Evolutionary conservation across 2,888 invertebrate species (phyloP).

Genomic region (Heliconius erato): DNA sequence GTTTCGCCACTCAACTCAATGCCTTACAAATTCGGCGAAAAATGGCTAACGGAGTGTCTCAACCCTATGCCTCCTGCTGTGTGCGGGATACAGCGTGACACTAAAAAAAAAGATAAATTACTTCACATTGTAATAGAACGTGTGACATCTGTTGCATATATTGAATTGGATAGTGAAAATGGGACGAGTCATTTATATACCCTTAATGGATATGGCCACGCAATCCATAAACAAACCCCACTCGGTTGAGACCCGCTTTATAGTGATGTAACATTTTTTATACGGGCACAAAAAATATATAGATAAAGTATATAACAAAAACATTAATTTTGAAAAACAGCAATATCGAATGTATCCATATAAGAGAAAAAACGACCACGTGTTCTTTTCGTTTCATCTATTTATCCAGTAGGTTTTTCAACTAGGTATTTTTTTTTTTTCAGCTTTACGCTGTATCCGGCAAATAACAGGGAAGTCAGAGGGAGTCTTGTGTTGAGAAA

Average conservation of each 20-base stretch:
- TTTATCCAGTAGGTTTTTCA: background rate
- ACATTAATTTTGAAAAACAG: background rate
- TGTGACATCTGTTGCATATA: constrained; percentile 64
- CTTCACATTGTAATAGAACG: constrained; percentile 6
- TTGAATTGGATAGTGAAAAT: constrained; percentile 58
- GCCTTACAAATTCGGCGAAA: too few relatives aligned
- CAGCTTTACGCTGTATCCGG: too few relatives aligned
- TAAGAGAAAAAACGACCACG: too few relatives aligned
- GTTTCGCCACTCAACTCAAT: too few relatives aligned
- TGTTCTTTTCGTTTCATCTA: background rate
- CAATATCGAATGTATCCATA: background rate
- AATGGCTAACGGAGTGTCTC: too few relatives aligned
- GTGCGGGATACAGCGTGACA: too few relatives aligned
- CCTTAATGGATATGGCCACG: constrained; percentile 42
- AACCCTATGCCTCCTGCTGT: too few relatives aligned
- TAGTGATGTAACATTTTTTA: constrained; percentile 1
- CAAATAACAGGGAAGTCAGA: too few relatives aligned
- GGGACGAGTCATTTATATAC: constrained; percentile 63
- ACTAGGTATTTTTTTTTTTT: background rate
- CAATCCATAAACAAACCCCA: constrained; percentile 37
- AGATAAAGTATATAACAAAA: background rate
- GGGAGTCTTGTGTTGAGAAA: too few relatives aligned
- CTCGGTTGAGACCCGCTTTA: background rate
- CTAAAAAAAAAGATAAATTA: background rate
- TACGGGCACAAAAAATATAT: background rate